Evolutionary conservation across 2,113 vertebrate species (phyloP).

Genomic region (Nesogale talazaci): DNA sequence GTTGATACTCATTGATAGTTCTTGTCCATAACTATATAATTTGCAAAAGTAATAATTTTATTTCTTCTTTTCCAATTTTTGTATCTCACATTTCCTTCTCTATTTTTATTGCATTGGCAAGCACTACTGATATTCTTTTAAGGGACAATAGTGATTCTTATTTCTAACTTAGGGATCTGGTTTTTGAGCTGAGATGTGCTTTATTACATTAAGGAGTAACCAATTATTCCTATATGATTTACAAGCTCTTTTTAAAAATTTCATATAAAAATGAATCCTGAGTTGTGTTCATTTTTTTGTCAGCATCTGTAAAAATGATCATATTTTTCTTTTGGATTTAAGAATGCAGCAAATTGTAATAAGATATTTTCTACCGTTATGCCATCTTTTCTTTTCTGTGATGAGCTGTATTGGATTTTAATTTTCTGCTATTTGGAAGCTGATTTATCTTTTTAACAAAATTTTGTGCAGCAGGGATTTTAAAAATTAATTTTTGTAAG

Average conservation of each 20-base stretch:
- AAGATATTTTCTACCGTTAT: background rate
- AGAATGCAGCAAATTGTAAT: background rate
- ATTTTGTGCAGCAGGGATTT: background rate
- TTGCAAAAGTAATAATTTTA: constrained; percentile 15
- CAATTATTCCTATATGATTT: background rate
- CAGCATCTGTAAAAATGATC: background rate
- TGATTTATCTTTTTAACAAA: background rate
- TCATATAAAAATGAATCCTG: background rate
- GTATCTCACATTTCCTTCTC: background rate
- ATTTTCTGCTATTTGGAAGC: background rate
- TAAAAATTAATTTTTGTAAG: background rate
- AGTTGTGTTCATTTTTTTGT: constrained; percentile 10
- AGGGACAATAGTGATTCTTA: background rate
- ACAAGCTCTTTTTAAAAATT: background rate
- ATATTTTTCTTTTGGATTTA: background rate
- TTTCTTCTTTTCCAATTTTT: constrained; percentile 21
- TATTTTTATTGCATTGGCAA: background rate
- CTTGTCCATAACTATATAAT: background rate
- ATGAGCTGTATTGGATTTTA: background rate
- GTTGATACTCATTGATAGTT: background rate
- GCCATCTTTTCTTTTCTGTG: constrained; percentile 41
- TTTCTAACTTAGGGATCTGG: background rate
- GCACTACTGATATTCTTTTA: background rate
- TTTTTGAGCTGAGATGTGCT: constrained; percentile 8
- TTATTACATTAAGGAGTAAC: background rate